Base-by-base conservation (phyloP, 2,888 invertebrate genomes). In the Sialis lutaria region DNA sequence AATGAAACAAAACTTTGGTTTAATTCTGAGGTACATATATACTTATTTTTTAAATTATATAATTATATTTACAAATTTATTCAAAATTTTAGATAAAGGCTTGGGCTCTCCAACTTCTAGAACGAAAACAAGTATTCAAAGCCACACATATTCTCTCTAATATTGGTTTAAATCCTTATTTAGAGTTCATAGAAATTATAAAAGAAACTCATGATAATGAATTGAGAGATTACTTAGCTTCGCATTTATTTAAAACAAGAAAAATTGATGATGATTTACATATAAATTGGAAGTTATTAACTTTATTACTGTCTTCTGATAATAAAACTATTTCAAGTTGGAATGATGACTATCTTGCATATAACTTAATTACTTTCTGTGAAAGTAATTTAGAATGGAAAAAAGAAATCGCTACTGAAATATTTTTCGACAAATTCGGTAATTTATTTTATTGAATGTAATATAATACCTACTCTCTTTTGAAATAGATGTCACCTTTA, bases 181-280 rank as follows among this genome's bases (percentile, higher is more conserved):
- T 67, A 37, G 75, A 77, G 55, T 65, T 81, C 43, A 68, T 69
- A 58, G 60, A 64, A 7, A 62, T 77, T 41, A 80, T 80, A 10
- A 61, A 71, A 51, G 72, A 73, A 43, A 77, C 77, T 37, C 61
- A 65, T 35, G 70, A 77, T 51, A 69, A 72, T 51, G 67, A 68
- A 33, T 64, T 81, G 44, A 69, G 81, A 55, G 76, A 81, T 54
- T 77, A 78, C 53, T 70, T 85, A 52, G 73, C 79, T 12, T 73
- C 75, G 44, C 74, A 83, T 58, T 61, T 86, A 49, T 68, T 70
- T 40, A 74, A 73, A 50, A 64, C 68, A 33, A 61, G 59, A 10
- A 58, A 60, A 31, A 58, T 72, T 37, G 55, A 61, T 35, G 56
- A 51, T 37, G 51, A 57, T 37, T 56, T 66, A 40, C 55, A 60